Evolutionary conservation across 2,113 vertebrate genomes (phyloP).

Genomic region (Vicugna pacos): DNA sequence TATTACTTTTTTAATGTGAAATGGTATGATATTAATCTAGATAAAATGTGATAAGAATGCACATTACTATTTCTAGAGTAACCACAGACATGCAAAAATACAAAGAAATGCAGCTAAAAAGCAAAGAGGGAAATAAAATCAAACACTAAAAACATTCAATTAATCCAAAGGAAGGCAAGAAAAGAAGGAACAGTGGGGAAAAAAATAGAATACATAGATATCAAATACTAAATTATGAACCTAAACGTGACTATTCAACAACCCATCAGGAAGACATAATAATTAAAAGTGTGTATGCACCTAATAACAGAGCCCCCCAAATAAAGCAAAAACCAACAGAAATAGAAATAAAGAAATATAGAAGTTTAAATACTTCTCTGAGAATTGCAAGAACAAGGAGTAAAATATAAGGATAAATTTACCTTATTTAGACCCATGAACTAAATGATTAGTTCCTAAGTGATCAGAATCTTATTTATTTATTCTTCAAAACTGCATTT

Average conservation of each 20-base stretch:
- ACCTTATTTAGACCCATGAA: neutral
- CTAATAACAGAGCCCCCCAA: neutral
- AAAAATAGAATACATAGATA: neutral
- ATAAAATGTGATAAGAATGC: neutral
- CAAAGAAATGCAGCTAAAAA: neutral
- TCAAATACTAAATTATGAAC: neutral
- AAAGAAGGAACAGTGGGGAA: neutral
- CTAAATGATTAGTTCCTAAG: conserved; percentile 16
- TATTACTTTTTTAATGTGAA: neutral
- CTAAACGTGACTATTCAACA: neutral
- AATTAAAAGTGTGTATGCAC: neutral
- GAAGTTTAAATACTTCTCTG: neutral
- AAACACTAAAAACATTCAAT: conserved; percentile 6
- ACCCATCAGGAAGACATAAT: neutral
- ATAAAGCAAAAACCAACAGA: neutral
- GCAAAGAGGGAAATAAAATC: neutral
- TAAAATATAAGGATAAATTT: neutral
- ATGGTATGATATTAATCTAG: neutral
- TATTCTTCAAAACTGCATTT: neutral
- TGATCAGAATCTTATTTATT: neutral
- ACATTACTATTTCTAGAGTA: neutral
- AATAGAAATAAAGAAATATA: neutral
- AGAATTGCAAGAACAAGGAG: neutral
- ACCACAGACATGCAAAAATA: neutral
- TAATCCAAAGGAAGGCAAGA: neutral